A percentile compares a stretch with the other conserved stretches of the same genome.
phyloP scores from a whole-genome alignment of 2,113 vertebrate species.

The Eolophus roseicapilla region DNA sequence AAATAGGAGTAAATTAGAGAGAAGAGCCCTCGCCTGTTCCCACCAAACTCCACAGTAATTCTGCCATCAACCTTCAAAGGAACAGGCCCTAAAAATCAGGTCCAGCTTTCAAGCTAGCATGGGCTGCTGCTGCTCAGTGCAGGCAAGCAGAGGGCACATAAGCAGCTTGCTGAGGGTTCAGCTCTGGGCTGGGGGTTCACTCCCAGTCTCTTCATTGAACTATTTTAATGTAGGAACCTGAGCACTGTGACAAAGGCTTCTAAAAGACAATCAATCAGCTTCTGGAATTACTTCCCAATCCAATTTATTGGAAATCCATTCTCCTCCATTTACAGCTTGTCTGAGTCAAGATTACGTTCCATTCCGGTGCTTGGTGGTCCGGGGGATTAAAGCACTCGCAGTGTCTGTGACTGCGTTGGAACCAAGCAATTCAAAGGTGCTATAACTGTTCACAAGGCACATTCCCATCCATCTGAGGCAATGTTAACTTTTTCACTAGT shows the following conservation, averaged over 20 bases:
- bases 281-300: not conserved
- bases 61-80: not conserved
- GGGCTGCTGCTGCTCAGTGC: not conserved
- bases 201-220: not conserved
- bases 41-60: not conserved
- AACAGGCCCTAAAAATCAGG: not conserved
- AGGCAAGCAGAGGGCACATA: not conserved
- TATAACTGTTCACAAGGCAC: constrained; percentile 10
- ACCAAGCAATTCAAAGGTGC: constrained; percentile 42
- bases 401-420: not conserved
- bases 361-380: not conserved
- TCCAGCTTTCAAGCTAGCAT: not conserved
- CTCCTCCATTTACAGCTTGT: not conserved
- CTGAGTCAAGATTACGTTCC: not conserved
- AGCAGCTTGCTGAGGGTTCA: not conserved
- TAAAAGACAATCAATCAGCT: constrained; percentile 1
- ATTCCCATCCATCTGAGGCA: not conserved
- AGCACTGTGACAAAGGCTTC: constrained; percentile 13
- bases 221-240: not conserved
- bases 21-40: not conserved
- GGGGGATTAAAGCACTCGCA: not conserved
- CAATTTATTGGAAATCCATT: not conserved
- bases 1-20: not conserved
- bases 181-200: not conserved
- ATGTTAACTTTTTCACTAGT: not conserved